Evolutionary conservation across 2,888 invertebrate species (phyloP), one percentile per base, ranked within the genome.

Genomic region (Oligia fasciuncula): DNA sequence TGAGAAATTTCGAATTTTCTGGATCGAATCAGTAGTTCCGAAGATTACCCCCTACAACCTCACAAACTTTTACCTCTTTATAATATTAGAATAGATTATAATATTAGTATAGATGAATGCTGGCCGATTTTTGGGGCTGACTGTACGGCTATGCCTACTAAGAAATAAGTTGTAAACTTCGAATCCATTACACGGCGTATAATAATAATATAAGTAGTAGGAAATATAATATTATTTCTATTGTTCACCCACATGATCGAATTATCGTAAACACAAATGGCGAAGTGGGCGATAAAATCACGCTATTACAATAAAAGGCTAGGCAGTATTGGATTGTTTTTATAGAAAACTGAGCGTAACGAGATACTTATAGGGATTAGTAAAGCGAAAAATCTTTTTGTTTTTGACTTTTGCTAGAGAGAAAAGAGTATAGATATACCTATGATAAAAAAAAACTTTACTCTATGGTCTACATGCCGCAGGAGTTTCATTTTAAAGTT

Each of bases 211-310:
- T 17, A 35, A 57, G 43, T 72, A 79, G 35, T 54, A n/a, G 6
- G n/a, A 9, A 70, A 76, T 80, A 73, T 72, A 70, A 79, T 77
- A 63, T 76, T 81, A 86, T 79, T 84, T 84, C 62, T 81, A 86
- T 79, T 84, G 82, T 80, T 84, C 62, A 76, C 62, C 57, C 51
- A 79, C 46, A 77, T 69, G 76, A 72, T 76, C 40, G 68, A 57
- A 85, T 80, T 80, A 82, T 82, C 87, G 79, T 87, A 78, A 87
- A 87, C 75, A 77, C 23, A 76, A 85, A 87, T 77, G 81, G 85
- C 57, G 17, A 74, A 73, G 71, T 63, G 68, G 79, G 23, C 76
- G 67, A 81, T 83, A 85, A 87, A 85, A 87, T 75, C 73, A 73
- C 69, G 73, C 69, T 57, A 76, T 82, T 80, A 72, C 75, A 83